phyloP scores from a whole-genome alignment of 2,797 vertebrate genomes.

The Bradypodion ventrale region DNA sequence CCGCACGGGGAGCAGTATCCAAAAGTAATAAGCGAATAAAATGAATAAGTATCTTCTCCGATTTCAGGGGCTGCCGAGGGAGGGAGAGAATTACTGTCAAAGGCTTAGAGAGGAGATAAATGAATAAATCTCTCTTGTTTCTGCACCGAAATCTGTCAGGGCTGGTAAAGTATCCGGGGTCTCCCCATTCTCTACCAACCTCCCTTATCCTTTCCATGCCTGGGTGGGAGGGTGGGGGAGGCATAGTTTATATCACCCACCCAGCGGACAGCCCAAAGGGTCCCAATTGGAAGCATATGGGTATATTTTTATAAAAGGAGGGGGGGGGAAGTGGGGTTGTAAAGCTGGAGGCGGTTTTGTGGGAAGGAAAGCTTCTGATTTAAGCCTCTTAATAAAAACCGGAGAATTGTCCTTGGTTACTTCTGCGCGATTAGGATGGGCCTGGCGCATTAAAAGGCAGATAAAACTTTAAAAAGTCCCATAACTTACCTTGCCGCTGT shows the following conservation, averaged over 20 bases:
- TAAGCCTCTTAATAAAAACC: slow-evolving; percentile 6
- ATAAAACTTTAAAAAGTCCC: slow-evolving; percentile 6
- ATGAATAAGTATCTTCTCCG: background rate
- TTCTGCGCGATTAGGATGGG: background rate
- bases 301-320: too few species aligned
- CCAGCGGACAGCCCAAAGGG: too few species aligned
- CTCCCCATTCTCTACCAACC: too few species aligned
- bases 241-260: too few species aligned
- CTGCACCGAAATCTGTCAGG: background rate
- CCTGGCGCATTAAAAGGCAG: background rate
- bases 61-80: background rate
- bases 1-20: background rate
- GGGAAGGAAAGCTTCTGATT: background rate
- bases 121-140: background rate
- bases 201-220: background rate
- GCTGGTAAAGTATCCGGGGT: background rate
- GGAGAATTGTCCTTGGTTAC: background rate
- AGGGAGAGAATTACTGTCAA: background rate
- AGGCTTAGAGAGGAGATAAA: too few species aligned
- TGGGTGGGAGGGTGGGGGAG: too few species aligned
- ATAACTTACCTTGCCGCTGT: background rate
- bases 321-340: background rate
- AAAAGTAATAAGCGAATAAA: background rate
- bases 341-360: background rate
- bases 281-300: background rate